Evolutionary conservation across 2,888 invertebrate genomes (phyloP), one percentile per base, ranked within the genome.

Genomic region (Phalera bucephala): DNA sequence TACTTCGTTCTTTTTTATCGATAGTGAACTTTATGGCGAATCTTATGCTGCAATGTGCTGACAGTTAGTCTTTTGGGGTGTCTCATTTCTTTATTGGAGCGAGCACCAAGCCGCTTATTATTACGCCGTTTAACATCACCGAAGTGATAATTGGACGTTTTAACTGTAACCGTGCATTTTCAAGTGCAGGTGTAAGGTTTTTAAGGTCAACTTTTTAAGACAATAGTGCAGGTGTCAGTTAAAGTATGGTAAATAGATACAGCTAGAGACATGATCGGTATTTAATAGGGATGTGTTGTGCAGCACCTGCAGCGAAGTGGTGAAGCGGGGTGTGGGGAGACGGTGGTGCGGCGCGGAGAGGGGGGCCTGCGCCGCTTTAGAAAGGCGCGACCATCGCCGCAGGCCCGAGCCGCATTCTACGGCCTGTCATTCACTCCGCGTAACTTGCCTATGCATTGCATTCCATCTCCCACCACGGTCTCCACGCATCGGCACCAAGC

Each of bases 351-450:
- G 71, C 60, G 65, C 61, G 63, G 64, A 65, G 72, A 59, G 72
- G 72, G 74, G 74, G 74, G 66, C 66, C 73, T 80, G 81, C 79
- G 84, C 86, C 87, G 87, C 89, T 89, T 89, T 89, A 89, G 88
- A 89, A 89, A 89, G 88, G 88, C 88, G 88, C 89, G 86, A 89
- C 89, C 84, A 87, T 87, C 79, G 88, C 88, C 88, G 76, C 85
- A 74, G 88, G 89, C 89, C 76, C 77, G 82, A 77, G 85, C 88
- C 88, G 86, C 89, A 89, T 89, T 89, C 89, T 89, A 89, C 84
- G 81, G 88, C 82, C 85, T 89, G 88, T 89, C 88, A 89, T 89
- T 89, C 88, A 89, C 88, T 87, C 84, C 86, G 86, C 79, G 80
- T 87, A 85, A 87, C 81, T 89, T 84, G 87, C 84, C 88, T 89